Evolutionary conservation across 2,113 vertebrate species (phyloP).

Genomic region (Dipodomys ordii): DNA sequence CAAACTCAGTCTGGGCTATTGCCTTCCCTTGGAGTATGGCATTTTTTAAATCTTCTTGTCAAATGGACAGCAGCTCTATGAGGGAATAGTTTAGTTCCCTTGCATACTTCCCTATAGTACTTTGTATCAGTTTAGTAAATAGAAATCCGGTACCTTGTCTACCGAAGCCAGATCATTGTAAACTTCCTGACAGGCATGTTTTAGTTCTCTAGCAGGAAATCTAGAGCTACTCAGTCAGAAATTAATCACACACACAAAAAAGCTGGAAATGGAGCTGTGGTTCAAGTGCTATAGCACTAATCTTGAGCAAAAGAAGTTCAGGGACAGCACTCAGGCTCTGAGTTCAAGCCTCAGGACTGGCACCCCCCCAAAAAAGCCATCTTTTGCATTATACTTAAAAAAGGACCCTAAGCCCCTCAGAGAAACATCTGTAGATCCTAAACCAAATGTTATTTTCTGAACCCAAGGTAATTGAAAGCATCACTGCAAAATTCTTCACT

Average conservation of each 20-base stretch:
- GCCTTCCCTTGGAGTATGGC: background rate
- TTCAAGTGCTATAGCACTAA: too few species aligned
- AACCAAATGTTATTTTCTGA: background rate
- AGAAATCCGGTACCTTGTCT: background rate
- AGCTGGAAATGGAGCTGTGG: too few species aligned
- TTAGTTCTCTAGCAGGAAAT: background rate
- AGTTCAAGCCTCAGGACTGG: too few species aligned
- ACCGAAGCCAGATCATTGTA: background rate
- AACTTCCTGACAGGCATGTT: background rate
- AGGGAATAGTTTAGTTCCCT: background rate
- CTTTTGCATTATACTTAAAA: background rate
- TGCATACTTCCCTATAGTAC: background rate
- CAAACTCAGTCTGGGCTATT: background rate
- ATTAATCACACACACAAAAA: too few species aligned
- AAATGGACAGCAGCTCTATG: background rate
- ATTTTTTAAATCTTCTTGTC: background rate
- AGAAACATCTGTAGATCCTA: background rate
- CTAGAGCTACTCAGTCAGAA: background rate
- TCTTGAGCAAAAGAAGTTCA: too few species aligned
- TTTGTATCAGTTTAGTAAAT: background rate
- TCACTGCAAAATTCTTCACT: background rate
- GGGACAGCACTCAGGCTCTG: too few species aligned
- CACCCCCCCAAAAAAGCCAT: too few species aligned
- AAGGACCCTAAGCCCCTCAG: background rate
- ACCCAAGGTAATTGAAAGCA: background rate